These are phyloP conservation scores for Ophion ventricosus DNA, from an alignment of 2,888 invertebrate genomes.

Conservation along the genomic window DNA sequence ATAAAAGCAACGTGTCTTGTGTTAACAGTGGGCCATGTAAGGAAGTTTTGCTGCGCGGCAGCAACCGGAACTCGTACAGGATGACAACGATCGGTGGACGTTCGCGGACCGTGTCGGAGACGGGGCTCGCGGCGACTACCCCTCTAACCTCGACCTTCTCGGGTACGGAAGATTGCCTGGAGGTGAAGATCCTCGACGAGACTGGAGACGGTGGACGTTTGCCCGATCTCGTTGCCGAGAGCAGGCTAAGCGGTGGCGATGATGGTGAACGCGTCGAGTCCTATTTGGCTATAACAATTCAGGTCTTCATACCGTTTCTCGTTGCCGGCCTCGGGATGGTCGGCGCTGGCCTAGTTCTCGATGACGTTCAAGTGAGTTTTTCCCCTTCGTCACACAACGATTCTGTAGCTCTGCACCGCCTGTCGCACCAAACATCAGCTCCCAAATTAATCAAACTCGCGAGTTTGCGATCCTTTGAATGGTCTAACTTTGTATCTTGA, in stretches of 20 bases:
- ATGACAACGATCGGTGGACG: constrained; percentile 80
- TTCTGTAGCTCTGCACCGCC: neutral
- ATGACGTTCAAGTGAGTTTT: constrained; percentile 87
- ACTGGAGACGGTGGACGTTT: constrained; percentile 83
- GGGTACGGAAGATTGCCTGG: constrained; percentile 73
- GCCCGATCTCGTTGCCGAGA: constrained; percentile 85
- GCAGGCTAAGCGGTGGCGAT: constrained; percentile 82
- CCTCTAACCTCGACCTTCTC: constrained; percentile 67
- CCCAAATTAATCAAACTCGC: neutral
- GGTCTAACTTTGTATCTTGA: neutral
- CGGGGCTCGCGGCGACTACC: constrained; percentile 71
- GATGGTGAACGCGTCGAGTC: constrained; percentile 84
- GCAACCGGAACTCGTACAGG: constrained; percentile 76
- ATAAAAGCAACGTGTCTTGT: constrained; percentile 72
- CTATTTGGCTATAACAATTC: constrained; percentile 86
- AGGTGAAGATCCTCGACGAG: constrained; percentile 78
- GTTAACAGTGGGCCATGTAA: constrained; percentile 81
- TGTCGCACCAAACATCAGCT: neutral
- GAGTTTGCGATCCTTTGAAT: neutral
- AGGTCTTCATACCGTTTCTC: constrained; percentile 89
- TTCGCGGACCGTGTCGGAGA: constrained; percentile 79
- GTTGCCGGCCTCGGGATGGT: constrained; percentile 92
- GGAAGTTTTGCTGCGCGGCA: constrained; percentile 77
- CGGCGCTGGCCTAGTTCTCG: constrained; percentile 90
- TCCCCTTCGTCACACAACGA: constrained; percentile 2